Evolutionary conservation across 2,797 vertebrate genomes (phyloP).

Genomic region (Heteromormyrus szaboi): DNA sequence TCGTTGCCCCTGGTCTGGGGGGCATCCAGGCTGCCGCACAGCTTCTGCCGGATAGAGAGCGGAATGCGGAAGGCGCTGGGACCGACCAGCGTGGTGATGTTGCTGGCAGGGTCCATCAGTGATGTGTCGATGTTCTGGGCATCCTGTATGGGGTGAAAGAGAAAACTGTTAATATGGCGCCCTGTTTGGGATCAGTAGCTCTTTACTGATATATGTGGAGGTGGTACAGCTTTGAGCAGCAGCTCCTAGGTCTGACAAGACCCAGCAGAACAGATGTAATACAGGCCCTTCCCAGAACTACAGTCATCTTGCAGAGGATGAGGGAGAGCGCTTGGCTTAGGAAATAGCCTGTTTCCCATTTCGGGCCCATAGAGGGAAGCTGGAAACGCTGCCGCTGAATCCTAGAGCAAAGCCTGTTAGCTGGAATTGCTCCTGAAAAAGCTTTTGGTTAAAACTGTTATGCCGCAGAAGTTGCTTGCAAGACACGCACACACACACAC

Average conservation of each 20-base stretch:
- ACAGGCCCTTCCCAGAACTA: not conserved
- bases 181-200: not conserved
- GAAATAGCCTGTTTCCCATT: not conserved
- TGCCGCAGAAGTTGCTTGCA: not conserved
- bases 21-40: slow-evolving; percentile 91
- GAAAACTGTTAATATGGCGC: not conserved
- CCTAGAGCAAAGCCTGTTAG: not conserved
- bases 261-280: not conserved
- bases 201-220: not conserved
- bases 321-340: not conserved
- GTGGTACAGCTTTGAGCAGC: not conserved
- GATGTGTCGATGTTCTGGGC: slow-evolving; percentile 58
- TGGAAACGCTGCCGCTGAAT: not conserved
- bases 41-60: slow-evolving; percentile 88
- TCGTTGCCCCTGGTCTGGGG: slow-evolving; percentile 92
- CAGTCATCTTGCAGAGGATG: slow-evolving; percentile 38
- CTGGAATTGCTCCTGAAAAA: not conserved
- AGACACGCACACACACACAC: not conserved
- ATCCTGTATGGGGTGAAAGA: slow-evolving; percentile 58
- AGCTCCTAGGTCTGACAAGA: not conserved
- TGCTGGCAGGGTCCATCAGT: slow-evolving; percentile 66
- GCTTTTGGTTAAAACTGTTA: not conserved
- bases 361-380: not conserved
- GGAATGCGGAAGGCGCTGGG: slow-evolving; percentile 95
- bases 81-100: slow-evolving; percentile 82